Conservation (phyloP, 2,113 vertebrate species). For the Myocastor coypus region DNA sequence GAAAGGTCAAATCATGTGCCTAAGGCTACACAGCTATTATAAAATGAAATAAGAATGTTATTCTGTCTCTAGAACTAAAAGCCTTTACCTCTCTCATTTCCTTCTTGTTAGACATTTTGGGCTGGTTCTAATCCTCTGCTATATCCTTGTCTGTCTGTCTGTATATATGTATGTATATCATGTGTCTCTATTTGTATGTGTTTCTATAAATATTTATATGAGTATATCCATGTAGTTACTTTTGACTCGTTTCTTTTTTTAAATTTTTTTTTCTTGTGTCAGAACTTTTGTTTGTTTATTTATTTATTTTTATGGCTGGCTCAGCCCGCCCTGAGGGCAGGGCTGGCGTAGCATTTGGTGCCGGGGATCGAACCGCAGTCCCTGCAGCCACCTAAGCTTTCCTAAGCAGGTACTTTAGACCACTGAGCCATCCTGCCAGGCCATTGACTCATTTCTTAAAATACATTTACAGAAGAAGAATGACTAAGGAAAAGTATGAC, state of each 20-base stretch:
- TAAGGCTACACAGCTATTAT: background rate
- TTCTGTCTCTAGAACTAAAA: background rate
- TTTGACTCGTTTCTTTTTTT: slow-evolving; percentile 34
- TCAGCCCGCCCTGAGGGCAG: too few relatives aligned
- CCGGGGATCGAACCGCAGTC: too few relatives aligned
- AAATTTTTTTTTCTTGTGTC: too few relatives aligned
- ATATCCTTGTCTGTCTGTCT: background rate
- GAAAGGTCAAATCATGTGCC: background rate
- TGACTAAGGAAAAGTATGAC: background rate
- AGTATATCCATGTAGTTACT: background rate
- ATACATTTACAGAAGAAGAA: background rate
- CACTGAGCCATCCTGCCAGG: too few relatives aligned
- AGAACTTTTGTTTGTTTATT: too few relatives aligned
- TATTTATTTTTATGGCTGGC: too few relatives aligned
- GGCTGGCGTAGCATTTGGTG: too few relatives aligned
- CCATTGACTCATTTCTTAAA: slow-evolving; percentile 49
- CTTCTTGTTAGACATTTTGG: background rate
- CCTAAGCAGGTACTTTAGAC: too few relatives aligned
- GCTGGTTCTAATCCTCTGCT: background rate
- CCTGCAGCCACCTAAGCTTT: too few relatives aligned
- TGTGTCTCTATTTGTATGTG: background rate
- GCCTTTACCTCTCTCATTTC: background rate
- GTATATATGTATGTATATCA: background rate
- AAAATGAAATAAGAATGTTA: background rate
- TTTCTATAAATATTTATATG: background rate